phyloP scores from a whole-genome alignment of 2,113 vertebrate species.

The Thalassoma bifasciatum region DNA sequence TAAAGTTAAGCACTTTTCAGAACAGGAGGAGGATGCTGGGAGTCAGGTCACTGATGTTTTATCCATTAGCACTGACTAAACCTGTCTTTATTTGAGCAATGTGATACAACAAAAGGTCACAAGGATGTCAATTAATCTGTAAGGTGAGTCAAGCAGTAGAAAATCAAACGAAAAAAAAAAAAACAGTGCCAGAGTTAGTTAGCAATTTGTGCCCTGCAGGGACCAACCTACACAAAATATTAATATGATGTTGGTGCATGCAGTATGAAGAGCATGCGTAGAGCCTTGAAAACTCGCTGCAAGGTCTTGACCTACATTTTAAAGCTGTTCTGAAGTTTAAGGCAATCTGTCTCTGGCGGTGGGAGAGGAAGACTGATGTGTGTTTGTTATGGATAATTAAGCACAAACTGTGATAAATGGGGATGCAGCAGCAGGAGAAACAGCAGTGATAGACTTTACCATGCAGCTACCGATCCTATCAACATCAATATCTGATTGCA shows the following conservation, averaged over 20 bases:
- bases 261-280: slow-evolving; percentile 8
- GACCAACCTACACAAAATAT: slow-evolving; percentile 10
- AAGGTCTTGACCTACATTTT: slow-evolving; percentile 29
- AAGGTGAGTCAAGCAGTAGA: no score
- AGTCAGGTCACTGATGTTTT: background rate
- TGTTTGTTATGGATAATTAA: slow-evolving; percentile 46
- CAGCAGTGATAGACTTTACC: slow-evolving; percentile 30
- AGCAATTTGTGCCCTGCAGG: slow-evolving; percentile 10
- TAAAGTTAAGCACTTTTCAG: background rate
- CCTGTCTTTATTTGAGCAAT: background rate
- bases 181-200: slow-evolving; percentile 5
- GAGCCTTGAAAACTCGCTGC: slow-evolving; percentile 5
- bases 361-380: background rate
- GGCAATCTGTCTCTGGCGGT: background rate
- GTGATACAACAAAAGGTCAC: background rate
- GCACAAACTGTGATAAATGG: slow-evolving; percentile 14
- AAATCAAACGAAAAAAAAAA: background rate
- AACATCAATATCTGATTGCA: slow-evolving; percentile 35
- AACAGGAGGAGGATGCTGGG: background rate
- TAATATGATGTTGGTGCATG: background rate
- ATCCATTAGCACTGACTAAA: background rate
- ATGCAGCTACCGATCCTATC: slow-evolving; percentile 24
- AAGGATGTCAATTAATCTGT: background rate
- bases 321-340: slow-evolving; percentile 20
- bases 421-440: slow-evolving; percentile 25